phyloP scores from a whole-genome alignment of 2,888 invertebrate species.

The Conomelus anceps region DNA sequence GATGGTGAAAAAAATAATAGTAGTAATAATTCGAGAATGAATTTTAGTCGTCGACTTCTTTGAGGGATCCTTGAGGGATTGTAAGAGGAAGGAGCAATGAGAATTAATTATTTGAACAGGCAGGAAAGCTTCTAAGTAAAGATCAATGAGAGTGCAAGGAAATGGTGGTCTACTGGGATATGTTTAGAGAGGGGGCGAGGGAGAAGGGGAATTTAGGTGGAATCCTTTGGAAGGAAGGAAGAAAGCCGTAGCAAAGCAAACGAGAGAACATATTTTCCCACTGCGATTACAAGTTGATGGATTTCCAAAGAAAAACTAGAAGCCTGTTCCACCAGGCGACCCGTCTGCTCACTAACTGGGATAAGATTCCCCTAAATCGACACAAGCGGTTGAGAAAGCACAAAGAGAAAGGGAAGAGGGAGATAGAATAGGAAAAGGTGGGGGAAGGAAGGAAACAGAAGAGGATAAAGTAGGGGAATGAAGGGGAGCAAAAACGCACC shows the following conservation, averaged over 20 bases:
- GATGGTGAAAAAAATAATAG: too few relatives aligned
- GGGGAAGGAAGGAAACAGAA: neutral
- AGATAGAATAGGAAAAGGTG: neutral
- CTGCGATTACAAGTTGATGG: conserved; percentile 11
- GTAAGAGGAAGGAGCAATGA: neutral
- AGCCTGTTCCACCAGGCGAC: neutral
- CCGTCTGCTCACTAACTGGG: conserved; percentile 4
- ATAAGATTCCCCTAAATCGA: conserved; percentile 10
- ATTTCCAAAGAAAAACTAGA: conserved; percentile 5
- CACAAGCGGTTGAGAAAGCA: neutral
- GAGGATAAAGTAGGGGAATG: neutral
- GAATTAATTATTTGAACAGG: neutral
- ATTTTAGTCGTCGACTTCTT: neutral
- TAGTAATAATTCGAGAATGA: neutral
- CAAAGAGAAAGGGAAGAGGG: neutral
- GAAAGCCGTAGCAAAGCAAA: neutral
- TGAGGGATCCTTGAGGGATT: neutral
- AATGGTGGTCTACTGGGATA: neutral
- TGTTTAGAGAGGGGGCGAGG: neutral
- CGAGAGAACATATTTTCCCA: conserved; percentile 7
- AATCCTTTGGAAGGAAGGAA: neutral
- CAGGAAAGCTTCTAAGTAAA: neutral
- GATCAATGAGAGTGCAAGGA: neutral
- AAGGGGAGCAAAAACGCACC: neutral
- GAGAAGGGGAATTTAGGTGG: neutral